These are phyloP conservation scores for Emberiza fucata DNA, from an alignment of 2,113 vertebrate genomes.

Conservation along the genomic window DNA sequence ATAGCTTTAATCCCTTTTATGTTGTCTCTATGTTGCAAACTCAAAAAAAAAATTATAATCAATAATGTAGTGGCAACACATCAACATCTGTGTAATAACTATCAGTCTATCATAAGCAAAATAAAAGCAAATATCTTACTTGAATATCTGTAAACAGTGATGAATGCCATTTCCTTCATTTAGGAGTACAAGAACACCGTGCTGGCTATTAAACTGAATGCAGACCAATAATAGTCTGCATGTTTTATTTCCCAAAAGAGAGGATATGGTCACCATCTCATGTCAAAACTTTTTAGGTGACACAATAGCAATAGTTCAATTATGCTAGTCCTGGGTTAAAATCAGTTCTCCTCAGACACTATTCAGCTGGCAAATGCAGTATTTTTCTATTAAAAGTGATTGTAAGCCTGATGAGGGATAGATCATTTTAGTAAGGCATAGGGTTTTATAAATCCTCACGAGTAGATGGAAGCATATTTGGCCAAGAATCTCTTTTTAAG, in stretches of 20 bases:
- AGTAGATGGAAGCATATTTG: not conserved
- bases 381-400: not conserved
- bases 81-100: not conserved
- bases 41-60: not conserved
- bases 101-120: not conserved
- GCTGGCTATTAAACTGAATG: not conserved
- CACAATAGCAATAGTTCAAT: not conserved
- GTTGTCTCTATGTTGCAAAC: not conserved
- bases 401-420: not conserved
- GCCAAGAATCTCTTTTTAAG: not conserved
- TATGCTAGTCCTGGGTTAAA: not conserved
- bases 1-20: not conserved
- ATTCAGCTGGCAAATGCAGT: not conserved
- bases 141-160: not conserved
- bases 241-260: not conserved
- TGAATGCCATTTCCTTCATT: not conserved
- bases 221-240: not conserved
- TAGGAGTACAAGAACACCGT: not conserved
- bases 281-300: not conserved
- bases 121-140: not conserved
- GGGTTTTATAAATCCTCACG: rapidly evolving
- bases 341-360: not conserved
- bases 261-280: not conserved
- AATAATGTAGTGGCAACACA: not conserved
- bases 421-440: not conserved